Base-by-base conservation (phyloP, 2,797 vertebrate species). In the Clarias platycephalus region DNA sequence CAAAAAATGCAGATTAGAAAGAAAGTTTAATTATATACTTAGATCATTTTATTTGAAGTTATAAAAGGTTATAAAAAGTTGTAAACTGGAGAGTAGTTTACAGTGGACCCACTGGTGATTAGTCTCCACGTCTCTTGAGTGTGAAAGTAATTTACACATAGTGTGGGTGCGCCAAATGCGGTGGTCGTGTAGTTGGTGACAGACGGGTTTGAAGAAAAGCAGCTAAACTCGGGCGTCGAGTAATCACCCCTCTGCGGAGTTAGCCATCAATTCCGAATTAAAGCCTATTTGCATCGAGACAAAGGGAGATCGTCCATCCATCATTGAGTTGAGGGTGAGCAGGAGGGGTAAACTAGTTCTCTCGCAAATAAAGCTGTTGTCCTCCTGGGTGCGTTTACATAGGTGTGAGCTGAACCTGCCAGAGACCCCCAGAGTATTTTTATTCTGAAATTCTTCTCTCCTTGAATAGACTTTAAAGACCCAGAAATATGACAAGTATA, bases 271-370 rank as follows among this genome's bases (percentile, higher is more conserved):
- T 94, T 93, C 81, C 88, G 91, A 93, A 94, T 94, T 95, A 94
- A 94, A 94, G 91, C 91, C 93, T 92, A 95, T 95, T 95, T 95
- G 94, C 94, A 95, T 95, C 90, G 72, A 94, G 92, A 95, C 95
- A 95, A 95, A 93, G 92, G 89, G 91, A 93, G 91, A 92, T 91
- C 89, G 92, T 88, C 91, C 92, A 94, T 95, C 93, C 93, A 94
- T 94, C 93, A 94, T 92, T 85, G 90, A 87, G 80, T 90, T 90
- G 90, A 92, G 91, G 89, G 90, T 87, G 92, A 81, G 89, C 90
- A 87, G 90, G 86, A 87, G 85, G 91, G 91, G 91, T 91, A 91
- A 92, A 93, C 93, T 88, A 90, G 84, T 93, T 93, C 90, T 93
- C 91, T 92, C 92, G 91, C 93, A 95, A 94, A 95, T 95, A 93